A percentile compares a stretch with the other conserved stretches of the same genome.
Conservation (phyloP, 2,797 vertebrate species). For the Galaxias olidus region DNA sequence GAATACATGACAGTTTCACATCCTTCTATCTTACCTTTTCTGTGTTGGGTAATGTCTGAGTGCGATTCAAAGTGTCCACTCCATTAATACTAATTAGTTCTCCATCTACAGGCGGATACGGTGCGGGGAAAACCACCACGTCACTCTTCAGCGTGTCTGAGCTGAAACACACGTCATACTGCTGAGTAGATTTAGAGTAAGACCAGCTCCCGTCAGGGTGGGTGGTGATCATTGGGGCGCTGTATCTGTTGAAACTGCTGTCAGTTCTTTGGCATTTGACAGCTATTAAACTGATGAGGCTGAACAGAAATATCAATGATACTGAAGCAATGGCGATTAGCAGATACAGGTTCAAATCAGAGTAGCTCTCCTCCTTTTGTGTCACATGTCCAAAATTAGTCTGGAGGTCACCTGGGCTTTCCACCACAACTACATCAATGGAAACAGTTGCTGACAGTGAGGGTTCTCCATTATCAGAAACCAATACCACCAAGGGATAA, state of each 20-base stretch:
- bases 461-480: constrained; percentile 82
- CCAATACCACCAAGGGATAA: constrained; percentile 77
- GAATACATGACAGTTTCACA: too few relatives aligned
- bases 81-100: constrained; percentile 57
- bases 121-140: constrained; percentile 49
- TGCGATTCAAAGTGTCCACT: constrained; percentile 73
- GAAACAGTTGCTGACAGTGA: constrained; percentile 78
- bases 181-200: constrained; percentile 54
- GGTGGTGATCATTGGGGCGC: constrained; percentile 51
- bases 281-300: constrained; percentile 8
- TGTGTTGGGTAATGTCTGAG: constrained; percentile 31
- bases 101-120: constrained; percentile 41
- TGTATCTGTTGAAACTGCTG: constrained; percentile 17
- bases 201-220: constrained; percentile 58
- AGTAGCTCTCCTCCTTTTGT: constrained; percentile 34
- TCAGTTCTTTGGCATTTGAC: constrained; percentile 16
- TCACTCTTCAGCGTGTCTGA: constrained; percentile 57
- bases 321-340: constrained; percentile 42
- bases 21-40: not conserved
- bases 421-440: constrained; percentile 77
- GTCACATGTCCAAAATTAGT: constrained; percentile 22
- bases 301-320: constrained; percentile 2
- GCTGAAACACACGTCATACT: constrained; percentile 58
- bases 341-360: constrained; percentile 48
- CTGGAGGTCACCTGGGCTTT: constrained; percentile 33